Evolutionary conservation across 2,113 vertebrate species (phyloP), one percentile per base, ranked within the genome.

Genomic region (Petrocephalus zakoni): DNA sequence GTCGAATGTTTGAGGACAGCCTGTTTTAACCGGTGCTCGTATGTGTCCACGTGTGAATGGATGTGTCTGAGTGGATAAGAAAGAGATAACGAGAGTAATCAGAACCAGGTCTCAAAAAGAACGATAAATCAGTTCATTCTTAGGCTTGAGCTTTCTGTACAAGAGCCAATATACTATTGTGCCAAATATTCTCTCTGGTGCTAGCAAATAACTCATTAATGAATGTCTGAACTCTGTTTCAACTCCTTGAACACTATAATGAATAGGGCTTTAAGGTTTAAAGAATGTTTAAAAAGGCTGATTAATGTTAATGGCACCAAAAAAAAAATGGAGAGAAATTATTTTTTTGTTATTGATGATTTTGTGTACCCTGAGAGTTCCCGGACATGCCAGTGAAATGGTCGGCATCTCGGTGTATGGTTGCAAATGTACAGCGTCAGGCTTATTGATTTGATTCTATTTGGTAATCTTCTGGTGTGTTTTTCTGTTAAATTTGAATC

Each of bases 181-280:
- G 6, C 51, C 84, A 55, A 37, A 51, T 86, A 29, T 53, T 22
- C 84, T 53, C 49, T 55, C 1, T 86, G 29, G 13, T 86, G 84
- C 52, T 52, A 86, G 37, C 34, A 86, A 86, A 86, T 29, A 55
- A 25, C 19, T 55, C 49, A 34, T 55, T 55, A 55, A 37, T 25
- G 52, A 55, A 56, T 51, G 13, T 55, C 83, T 85, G 51, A 53
- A 85, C 47, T 83, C 81, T 55, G 29, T 85, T 56, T 86, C 85
- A 61, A 47, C 51, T 42, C 17, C 37, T 34, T 61, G 34, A 87
- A 46, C 5, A 47, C 37, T 87, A 19, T 87, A 64, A 64, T 64
- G 8, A 87, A 55, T 37, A 25, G 55, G 8, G 29, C 13, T 29
- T 86, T 5, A 86, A 37, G 17, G 49, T 85, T 25, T 52, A n/a